These are phyloP conservation scores for Marasmarcha lunaedactyla DNA, from an alignment of 2,888 invertebrate genomes.

Conservation along the genomic window DNA sequence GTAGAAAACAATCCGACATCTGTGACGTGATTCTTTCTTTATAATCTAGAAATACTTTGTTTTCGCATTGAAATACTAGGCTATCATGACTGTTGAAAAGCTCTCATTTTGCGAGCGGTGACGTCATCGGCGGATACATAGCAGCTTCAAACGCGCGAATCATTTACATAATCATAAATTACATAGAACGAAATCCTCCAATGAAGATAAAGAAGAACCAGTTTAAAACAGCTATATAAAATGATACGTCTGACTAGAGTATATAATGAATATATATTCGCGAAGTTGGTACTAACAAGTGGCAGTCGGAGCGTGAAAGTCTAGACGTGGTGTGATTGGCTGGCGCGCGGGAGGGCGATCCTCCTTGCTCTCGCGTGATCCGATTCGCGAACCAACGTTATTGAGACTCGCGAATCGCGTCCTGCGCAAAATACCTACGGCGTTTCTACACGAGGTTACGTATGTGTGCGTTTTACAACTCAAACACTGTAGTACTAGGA, in stretches of 20 bases:
- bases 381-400: constrained; percentile 54
- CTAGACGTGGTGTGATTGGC: constrained; percentile 50
- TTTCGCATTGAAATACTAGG: constrained; percentile 1
- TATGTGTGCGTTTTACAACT: constrained; percentile 3
- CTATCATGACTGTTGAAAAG: not conserved
- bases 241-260: too few relatives aligned
- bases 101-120: not conserved
- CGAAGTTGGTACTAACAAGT: not conserved
- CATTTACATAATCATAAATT: too few relatives aligned
- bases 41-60: not conserved
- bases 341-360: constrained; percentile 57
- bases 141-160: too few relatives aligned
- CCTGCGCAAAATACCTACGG: constrained; percentile 30
- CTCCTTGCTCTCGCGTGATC: constrained; percentile 62
- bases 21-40: constrained; percentile 33
- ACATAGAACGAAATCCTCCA: too few relatives aligned
- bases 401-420: constrained; percentile 37
- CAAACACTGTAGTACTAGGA: not conserved
- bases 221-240: too few relatives aligned
- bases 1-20: constrained; percentile 24
- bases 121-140: not conserved
- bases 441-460: constrained; percentile 16
- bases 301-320: constrained; percentile 17
- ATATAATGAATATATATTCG: too few relatives aligned
- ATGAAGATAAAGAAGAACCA: too few relatives aligned